Evolutionary conservation across 2,888 invertebrate species (phyloP), one percentile per base, ranked within the genome.

Genomic region (Drosophila anomalata): DNA sequence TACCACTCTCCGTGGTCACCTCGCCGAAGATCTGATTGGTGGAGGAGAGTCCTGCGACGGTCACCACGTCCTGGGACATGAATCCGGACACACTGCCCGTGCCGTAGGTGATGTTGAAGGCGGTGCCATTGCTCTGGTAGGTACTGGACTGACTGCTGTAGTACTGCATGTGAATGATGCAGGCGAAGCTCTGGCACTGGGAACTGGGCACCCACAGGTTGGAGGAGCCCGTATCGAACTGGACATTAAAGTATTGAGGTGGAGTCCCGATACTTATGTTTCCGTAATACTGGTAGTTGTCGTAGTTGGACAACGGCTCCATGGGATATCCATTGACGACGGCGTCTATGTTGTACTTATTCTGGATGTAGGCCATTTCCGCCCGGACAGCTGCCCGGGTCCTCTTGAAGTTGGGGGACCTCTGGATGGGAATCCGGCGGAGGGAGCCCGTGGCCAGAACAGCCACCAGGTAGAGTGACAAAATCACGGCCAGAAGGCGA

Each of bases 161-260:
- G 92, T 99, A 99, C 92, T 97, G 98, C 90, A 96, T 95, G 92
- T 99, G 99, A 96, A 94, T 90, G 96, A 96, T 91, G 92, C 98
- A 98, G 41, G 98, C 98, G 57, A 96, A 95, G 91, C 94, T 94
- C 89, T 96, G 94, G 92, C 99, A 99, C 90, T 97, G 95, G 92
- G 97, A 97, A 26, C 98, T 98, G 9, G 99, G 99, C 59, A 99
- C 95, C 99, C 99, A 99, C 72, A 99, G 94, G 92, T 99, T 99
- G 56, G 99, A 97, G 26, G 99, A 99, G 68, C 99, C 99, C 0
- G 99, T 99, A 92, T 99, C 99, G 92, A 99, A 99, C 74, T 99
- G 95, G 65, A 99, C 98, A 88, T 95, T 95, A 92, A 99, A 99
- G 7, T 92, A 93, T 93, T 99, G 99, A 52, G 96, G 95, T 14